These are phyloP conservation scores for Pheosia tremula DNA, from an alignment of 2,888 invertebrate species.

Conservation along the genomic window DNA sequence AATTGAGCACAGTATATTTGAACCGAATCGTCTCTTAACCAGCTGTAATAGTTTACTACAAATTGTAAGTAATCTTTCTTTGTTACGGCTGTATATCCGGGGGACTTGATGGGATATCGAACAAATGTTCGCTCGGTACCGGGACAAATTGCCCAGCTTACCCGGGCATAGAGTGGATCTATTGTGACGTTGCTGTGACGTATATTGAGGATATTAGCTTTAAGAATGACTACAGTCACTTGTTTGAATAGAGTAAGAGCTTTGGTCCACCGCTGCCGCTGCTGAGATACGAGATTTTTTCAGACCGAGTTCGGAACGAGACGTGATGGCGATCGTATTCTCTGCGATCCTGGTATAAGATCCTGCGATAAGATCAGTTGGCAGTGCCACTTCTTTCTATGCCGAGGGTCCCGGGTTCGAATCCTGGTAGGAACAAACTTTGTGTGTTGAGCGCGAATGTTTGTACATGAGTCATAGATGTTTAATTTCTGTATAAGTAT, in stretches of 20 bases:
- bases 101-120: slow-evolving; percentile 42
- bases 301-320: too few species aligned
- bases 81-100: slow-evolving; percentile 36
- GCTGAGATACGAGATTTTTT: too few species aligned
- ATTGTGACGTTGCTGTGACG: slow-evolving; percentile 39
- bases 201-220: slow-evolving; percentile 20
- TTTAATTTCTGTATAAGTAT: too few species aligned
- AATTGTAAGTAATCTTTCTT: slow-evolving; percentile 44
- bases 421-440: too few species aligned
- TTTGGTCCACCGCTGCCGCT: too few species aligned
- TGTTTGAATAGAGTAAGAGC: background rate
- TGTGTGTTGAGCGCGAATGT: too few species aligned
- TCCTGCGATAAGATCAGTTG: too few species aligned
- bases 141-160: slow-evolving; percentile 44
- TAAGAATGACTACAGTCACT: background rate
- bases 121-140: slow-evolving; percentile 40
- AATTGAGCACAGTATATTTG: background rate
- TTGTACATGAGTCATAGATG: too few species aligned
- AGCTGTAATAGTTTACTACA: slow-evolving; percentile 23
- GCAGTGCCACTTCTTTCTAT: too few species aligned
- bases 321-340: too few species aligned
- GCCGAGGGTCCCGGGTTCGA: too few species aligned
- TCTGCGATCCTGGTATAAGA: too few species aligned
- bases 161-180: slow-evolving; percentile 35
- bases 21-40: slow-evolving; percentile 13